A percentile compares a stretch with the other conserved stretches of the same genome.
Conservation (phyloP, 1,140 invertebrate genomes). For the Hyles euphorbiae region DNA sequence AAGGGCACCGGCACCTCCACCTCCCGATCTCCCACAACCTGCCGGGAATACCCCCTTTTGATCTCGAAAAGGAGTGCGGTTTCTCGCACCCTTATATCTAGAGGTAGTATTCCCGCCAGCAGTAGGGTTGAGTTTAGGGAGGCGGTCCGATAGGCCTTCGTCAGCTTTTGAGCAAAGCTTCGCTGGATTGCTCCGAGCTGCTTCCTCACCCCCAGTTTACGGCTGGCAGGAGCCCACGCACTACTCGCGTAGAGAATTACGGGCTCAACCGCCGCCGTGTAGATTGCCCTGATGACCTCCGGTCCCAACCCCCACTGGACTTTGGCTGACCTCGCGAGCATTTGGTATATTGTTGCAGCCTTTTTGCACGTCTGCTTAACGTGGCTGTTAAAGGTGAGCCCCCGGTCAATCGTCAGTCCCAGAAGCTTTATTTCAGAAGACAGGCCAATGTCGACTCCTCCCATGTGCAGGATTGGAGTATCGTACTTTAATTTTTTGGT, state of each 20-base stretch:
- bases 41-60: conserved; percentile 12
- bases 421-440: too few relatives aligned
- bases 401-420: too few relatives aligned
- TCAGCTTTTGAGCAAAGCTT: background rate
- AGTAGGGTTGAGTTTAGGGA: background rate
- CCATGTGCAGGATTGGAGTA: too few relatives aligned
- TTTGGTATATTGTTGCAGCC: too few relatives aligned
- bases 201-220: background rate
- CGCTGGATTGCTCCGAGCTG: background rate
- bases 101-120: conserved; percentile 8
- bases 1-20: conserved; percentile 5
- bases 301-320: conserved; percentile 9
- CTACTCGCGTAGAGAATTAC: background rate
- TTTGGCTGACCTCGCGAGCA: conserved; percentile 9
- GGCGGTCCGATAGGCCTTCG: background rate
- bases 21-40: conserved; percentile 11
- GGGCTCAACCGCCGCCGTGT: conserved; percentile 4
- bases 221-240: background rate
- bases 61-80: conserved; percentile 9
- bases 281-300: conserved; percentile 1
- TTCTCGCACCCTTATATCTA: conserved; percentile 17
- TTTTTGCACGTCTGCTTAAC: too few relatives aligned
- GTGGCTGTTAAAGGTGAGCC: too few relatives aligned
- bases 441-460: too few relatives aligned
- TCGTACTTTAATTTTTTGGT: too few relatives aligned